Evolutionary conservation across 2,797 vertebrate genomes (phyloP), one percentile per base, ranked within the genome.

Genomic region (Sebastes umbrosus): DNA sequence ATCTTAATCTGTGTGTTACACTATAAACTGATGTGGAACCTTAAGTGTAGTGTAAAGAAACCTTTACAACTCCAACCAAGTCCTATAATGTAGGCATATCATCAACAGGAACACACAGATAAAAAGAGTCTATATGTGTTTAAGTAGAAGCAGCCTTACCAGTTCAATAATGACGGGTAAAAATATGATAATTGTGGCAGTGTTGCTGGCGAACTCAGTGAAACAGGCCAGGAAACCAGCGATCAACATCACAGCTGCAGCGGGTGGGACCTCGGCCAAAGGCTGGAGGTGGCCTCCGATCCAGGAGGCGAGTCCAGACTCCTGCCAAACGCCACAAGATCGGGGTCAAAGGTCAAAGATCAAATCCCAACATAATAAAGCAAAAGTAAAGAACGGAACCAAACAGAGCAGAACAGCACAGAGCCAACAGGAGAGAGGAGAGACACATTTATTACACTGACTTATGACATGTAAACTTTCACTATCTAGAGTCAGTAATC

Each of bases 171-270:
- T 93, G 80, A 99, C 94, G 0, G 98, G 98, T 69, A 99, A 91
- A 68, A 99, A 99, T 93, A 99, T 99, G 90, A 99, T 98, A 70
- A 98, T 98, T 0, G 98, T 99, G 91, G 98, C 98, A 0, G 97
- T 99, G 95, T 99, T 99, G 95, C 98, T 99, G 91, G 98, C 98
- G 9, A 99, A 98, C 94, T 99, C 98, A 0, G 98, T 99, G 94
- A 99, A 99, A 81, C 96, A 95, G 87, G 97, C 97, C 0, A 99
- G 94, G 77, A 99, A 96, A 5, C 93, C 92, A 0, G 97, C 97
- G 93, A 99, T 96, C 80, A 99, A 92, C 75, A 99, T 94, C 79
- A 97, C 97, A 1, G 98, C 97, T 78, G 96, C 91, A 0, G 95
- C 72, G 0, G 98, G 96, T 1, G 98, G 97, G 50, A 99, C 93